Base-by-base conservation (phyloP, 2,888 invertebrate genomes). In the Sesamia inferens region DNA sequence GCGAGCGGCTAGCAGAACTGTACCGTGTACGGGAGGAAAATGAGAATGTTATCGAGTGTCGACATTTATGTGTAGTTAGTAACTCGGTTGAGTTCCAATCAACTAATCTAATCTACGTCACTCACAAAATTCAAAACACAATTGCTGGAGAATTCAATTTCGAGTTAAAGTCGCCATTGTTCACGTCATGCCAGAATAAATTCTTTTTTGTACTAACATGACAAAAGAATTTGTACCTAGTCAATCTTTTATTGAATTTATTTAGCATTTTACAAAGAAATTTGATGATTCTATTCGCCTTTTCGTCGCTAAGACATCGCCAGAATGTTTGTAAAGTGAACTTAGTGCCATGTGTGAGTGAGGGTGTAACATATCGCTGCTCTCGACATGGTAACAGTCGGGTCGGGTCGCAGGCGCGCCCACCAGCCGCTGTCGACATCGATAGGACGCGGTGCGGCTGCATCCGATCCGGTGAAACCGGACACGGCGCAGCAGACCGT, bases 381-480 rank as follows among this genome's bases (percentile, higher is more conserved):
- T 51, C 61, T 68, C 44, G n/a, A 19, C 67, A 72, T 67, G 74
- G 81, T 72, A 73, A 82, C 61, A 16, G 63, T 51, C 68, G 61
- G 70, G 48, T 16, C 65, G 48, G 65, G 22, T 19, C 48, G 68
- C 5, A 74, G 77, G 69, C 59, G 19, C 63, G n/a, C n/a, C n/a
- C 57, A 64, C 55, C 76, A 75, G 66, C 63, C 74, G 68, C 54
- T 76, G 75, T 64, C 78, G 68, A 70, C 66, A 82, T 81, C 75
- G 79, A 84, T 81, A 84, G 78, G 71, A 51, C 47, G 80, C 74
- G 78, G 74, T 74, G 66, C 77, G 74, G 77, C 85, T 77, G 84
- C 87, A 83, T 82, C 79, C 74, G 85, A 84, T 74, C 83, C 74
- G 79, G 82, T 85, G 87, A 74, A 83, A 85, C 79, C 68, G 69